Evolutionary conservation across 2,113 vertebrate genomes (phyloP).

Genomic region (Cichladusa arquata): DNA sequence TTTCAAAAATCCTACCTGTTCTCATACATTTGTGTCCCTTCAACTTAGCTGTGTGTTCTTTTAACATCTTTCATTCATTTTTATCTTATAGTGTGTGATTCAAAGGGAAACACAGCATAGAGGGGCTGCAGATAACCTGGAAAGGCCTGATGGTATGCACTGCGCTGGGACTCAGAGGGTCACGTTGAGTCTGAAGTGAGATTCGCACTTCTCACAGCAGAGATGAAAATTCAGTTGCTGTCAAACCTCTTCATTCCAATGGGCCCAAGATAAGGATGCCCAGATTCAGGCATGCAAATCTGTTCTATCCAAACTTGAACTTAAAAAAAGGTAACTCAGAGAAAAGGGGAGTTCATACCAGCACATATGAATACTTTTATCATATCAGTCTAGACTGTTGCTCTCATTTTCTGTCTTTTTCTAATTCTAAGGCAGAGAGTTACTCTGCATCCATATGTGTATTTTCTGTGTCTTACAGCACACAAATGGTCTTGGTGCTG

Average conservation of each 20-base stretch:
- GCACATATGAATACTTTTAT: neutral
- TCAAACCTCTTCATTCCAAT: neutral
- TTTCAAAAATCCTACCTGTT: conserved; percentile 44
- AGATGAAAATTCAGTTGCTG: conserved; percentile 10
- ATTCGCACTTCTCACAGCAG: neutral
- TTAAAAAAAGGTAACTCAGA: neutral
- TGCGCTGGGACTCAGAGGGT: conserved; percentile 1
- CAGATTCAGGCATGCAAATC: conserved; percentile 6
- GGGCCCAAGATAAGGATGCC: neutral
- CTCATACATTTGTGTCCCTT: conserved; percentile 51
- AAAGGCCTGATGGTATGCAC: neutral
- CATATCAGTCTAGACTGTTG: neutral
- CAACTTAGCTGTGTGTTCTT: conserved; percentile 19
- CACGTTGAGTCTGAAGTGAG: conserved; percentile 26
- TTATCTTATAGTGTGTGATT: conserved; percentile 25
- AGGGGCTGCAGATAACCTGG: conserved; percentile 15
- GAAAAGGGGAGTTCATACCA: neutral
- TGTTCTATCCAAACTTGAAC: neutral
- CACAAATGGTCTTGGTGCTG: neutral
- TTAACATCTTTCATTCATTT: conserved; percentile 46
- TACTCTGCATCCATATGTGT: neutral
- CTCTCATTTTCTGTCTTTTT: neutral
- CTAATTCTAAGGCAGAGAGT: neutral
- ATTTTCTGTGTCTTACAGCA: neutral
- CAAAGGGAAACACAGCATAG: conserved; percentile 12